A percentile compares a stretch with the other conserved stretches of the same genome.
Evolutionary conservation across 2,113 vertebrate genomes (phyloP).

Genomic region (Neodon shergylaensis): DNA sequence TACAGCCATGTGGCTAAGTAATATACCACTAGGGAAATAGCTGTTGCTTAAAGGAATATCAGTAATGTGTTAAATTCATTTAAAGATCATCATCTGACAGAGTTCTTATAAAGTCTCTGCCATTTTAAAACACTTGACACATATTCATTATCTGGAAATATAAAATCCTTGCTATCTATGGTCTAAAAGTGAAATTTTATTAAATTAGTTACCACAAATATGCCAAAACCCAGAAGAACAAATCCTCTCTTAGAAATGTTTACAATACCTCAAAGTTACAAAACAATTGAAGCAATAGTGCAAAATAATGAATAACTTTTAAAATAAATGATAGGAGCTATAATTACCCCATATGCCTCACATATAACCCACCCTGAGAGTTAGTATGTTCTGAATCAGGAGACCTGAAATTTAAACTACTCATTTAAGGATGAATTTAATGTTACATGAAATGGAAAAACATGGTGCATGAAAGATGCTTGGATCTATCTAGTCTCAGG

Average conservation of each 20-base stretch:
- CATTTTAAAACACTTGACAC: background rate
- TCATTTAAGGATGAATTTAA: background rate
- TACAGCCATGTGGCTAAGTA: background rate
- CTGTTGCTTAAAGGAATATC: background rate
- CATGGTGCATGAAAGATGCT: background rate
- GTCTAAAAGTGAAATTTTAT: background rate
- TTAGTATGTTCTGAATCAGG: background rate
- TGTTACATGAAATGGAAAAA: background rate
- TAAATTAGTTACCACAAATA: background rate
- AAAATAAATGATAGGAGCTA: background rate
- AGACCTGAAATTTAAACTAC: background rate
- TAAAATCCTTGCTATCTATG: background rate
- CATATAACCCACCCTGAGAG: background rate
- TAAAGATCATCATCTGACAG: slow-evolving; percentile 4
- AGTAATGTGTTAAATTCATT: background rate
- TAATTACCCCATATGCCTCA: background rate
- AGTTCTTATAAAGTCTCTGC: background rate
- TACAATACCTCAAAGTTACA: background rate
- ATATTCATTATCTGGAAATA: background rate
- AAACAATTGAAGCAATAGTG: background rate
- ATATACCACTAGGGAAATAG: background rate
- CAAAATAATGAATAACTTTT: background rate
- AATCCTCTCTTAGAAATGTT: background rate
- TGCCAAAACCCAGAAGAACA: background rate
- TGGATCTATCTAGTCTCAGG: background rate